Evolutionary conservation across 2,113 vertebrate species (phyloP).

Genomic region (Rhinolophus ferrumequinum): DNA sequence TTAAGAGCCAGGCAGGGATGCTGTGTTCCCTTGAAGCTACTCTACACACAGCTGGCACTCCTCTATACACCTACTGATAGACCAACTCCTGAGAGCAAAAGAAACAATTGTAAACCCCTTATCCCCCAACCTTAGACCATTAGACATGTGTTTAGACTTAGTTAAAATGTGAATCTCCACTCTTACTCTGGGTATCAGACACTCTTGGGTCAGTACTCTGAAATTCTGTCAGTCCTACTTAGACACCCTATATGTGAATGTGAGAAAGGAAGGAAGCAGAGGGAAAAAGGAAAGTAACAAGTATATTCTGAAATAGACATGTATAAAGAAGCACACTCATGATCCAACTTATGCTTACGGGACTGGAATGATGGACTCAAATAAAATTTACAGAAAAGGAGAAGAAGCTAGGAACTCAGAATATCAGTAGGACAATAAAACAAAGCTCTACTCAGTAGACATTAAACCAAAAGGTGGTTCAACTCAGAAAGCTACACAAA

Average conservation of each 20-base stretch:
- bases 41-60: not conserved
- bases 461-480: not conserved
- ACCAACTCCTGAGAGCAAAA: slow-evolving; percentile 33
- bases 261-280: not conserved
- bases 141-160: not conserved
- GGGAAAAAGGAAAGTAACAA: slow-evolving; percentile 31
- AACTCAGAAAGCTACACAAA: not conserved
- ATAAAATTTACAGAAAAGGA: not conserved
- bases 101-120: slow-evolving; percentile 28
- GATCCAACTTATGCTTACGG: not conserved
- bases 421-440: not conserved
- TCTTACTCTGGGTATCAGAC: not conserved
- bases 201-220: not conserved
- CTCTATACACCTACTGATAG: not conserved
- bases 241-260: not conserved
- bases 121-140: not conserved
- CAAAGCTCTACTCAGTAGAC: not conserved
- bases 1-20: not conserved
- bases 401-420: slow-evolving; percentile 9
- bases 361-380: slow-evolving; percentile 35
- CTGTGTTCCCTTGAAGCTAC: not conserved
- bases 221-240: slow-evolving; percentile 2
- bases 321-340: not conserved
- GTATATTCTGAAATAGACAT: not conserved
- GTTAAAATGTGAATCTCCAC: not conserved